phyloP scores from a whole-genome alignment of 2,797 vertebrate genomes.

The Danionella dracula region DNA sequence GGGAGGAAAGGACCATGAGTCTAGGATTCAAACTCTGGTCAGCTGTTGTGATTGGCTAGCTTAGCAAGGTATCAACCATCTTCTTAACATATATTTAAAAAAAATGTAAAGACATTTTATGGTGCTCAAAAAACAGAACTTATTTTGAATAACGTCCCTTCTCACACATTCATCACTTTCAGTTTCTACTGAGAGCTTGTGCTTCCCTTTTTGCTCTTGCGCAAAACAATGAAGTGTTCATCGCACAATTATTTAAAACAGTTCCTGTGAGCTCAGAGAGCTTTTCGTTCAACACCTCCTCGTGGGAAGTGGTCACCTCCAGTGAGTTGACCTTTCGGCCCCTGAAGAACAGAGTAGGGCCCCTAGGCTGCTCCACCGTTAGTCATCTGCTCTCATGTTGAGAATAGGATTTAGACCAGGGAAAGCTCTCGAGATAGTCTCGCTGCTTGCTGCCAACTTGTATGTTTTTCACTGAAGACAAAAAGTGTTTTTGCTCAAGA shows the following conservation, averaged over 20 bases:
- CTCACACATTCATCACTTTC: not conserved
- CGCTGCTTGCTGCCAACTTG: too few species aligned
- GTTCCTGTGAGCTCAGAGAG: not conserved
- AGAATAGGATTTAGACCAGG: not conserved
- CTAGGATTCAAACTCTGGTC: too few species aligned
- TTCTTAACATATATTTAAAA: too few species aligned
- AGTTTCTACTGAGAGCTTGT: not conserved
- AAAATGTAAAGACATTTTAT: too few species aligned
- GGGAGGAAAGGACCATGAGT: too few species aligned
- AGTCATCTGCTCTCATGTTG: not conserved
- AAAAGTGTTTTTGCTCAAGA: too few species aligned
- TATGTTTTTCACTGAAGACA: not conserved
- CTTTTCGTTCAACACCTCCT: not conserved
- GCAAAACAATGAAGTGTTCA: slow-evolving; percentile 1
- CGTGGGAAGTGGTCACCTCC: slow-evolving; percentile 16
- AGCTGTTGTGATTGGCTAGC: too few species aligned
- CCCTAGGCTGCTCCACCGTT: not conserved
- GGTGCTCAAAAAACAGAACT: too few species aligned
- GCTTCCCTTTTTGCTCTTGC: too few species aligned
- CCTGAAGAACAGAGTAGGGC: slow-evolving; percentile 7
- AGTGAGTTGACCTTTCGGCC: slow-evolving; percentile 3
- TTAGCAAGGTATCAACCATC: too few species aligned
- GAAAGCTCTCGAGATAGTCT: not conserved
- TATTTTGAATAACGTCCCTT: too few species aligned
- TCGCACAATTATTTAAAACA: slow-evolving; percentile 9